A percentile compares a stretch with the other conserved stretches of the same genome.
Evolutionary conservation across 2,113 vertebrate genomes (phyloP).

Genomic region (Pholis gunnellus): DNA sequence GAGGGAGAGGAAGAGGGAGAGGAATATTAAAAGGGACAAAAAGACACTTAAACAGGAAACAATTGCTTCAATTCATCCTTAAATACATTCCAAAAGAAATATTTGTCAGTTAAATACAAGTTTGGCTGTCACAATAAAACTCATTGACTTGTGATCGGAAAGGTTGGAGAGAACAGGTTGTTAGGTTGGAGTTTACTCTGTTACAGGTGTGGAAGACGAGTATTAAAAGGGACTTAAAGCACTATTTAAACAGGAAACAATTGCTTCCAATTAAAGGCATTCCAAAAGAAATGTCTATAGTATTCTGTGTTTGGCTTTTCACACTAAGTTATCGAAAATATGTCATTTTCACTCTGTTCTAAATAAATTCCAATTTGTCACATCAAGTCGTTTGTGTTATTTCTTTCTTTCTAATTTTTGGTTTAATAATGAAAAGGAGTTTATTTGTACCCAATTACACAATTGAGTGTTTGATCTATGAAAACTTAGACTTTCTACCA

Average conservation of each 20-base stretch:
- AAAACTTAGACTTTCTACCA: background rate
- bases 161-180: background rate
- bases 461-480: background rate
- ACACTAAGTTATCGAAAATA: background rate
- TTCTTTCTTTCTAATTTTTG: background rate
- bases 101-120: constrained; percentile 13
- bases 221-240: background rate
- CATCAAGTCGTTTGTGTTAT: constrained; percentile 22
- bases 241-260: background rate
- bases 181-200: background rate
- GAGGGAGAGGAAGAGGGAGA: constrained; percentile 91
- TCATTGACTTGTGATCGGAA: background rate
- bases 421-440: background rate
- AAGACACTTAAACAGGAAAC: constrained; percentile 16
- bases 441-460: background rate
- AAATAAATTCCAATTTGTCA: constrained; percentile 54
- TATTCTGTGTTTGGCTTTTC: background rate
- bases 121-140: constrained; percentile 38
- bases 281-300: no score
- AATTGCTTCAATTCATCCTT: constrained; percentile 6
- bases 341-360: constrained; percentile 34
- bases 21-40: constrained; percentile 59
- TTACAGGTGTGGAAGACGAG: background rate
- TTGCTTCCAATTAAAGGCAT: background rate
- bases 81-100: constrained; percentile 51